Conservation (phyloP, 2,797 vertebrate genomes). For the Scyliorhinus canicula region DNA sequence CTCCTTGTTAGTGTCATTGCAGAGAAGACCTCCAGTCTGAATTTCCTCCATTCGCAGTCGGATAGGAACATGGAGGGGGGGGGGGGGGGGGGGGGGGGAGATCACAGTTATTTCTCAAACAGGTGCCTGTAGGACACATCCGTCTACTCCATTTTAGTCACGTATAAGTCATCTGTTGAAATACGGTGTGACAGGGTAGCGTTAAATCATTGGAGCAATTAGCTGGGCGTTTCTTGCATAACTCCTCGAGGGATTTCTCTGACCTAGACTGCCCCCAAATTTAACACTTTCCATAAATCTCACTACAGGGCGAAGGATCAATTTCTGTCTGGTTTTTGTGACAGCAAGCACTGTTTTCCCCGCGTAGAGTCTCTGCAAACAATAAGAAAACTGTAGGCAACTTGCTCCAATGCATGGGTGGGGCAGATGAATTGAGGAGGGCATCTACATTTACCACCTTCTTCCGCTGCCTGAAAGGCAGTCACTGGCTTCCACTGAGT, state of each 20-base stretch:
- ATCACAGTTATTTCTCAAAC: background rate
- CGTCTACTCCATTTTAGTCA: background rate
- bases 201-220: conserved; percentile 6
- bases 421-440: too few species aligned
- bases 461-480: background rate
- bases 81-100: too few species aligned
- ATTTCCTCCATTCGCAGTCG: background rate
- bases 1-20: background rate
- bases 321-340: background rate
- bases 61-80: background rate
- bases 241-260: conserved; percentile 19
- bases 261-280: background rate
- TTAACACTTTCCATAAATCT: background rate
- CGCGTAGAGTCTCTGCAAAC: background rate
- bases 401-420: background rate
- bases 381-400: background rate
- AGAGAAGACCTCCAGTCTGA: background rate
- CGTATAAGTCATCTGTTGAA: background rate
- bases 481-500: background rate
- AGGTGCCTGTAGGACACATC: background rate
- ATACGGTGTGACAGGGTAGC: background rate
- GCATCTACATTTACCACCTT: background rate
- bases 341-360: background rate
- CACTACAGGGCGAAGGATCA: background rate
- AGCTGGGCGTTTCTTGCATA: conserved; percentile 4